Base-by-base conservation (phyloP, 2,888 invertebrate species). In the Vanessa cardui region DNA sequence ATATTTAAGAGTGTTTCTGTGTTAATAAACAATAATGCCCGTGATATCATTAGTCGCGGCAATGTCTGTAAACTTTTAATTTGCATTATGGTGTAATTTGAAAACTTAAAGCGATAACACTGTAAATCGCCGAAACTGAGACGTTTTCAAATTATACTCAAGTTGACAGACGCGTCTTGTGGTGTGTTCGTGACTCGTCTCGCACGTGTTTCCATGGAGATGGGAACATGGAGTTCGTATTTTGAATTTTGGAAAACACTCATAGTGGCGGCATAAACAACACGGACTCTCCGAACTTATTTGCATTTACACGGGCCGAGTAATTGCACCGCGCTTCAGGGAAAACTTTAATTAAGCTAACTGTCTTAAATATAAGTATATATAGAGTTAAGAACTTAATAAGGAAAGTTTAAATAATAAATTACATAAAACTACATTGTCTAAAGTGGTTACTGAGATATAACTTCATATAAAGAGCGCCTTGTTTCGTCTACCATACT, bases 301-400 rank as follows among this genome's bases (percentile, higher is more conserved):
- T 91, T 91, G 90, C 92, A 92, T 90, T 89, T 90, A 90, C 91
- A 90, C 87, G 89, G 87, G 83, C 88, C 89, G 83, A 88, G 89
- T 91, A 91, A 91, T 89, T 91, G 90, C 89, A 86, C 80, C 86
- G 89, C 84, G 88, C 90, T 89, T 89, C 87, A 80, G 90, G 91
- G 90, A 89, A 85, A 88, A 86, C 82, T 91, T 91, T 91, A 90
- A 92, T 91, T 92, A 91, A 91, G 90, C 86, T 84, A 86, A 90
- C 83, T 88, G 85, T 86, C 85, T 85, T 87, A 84, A 86, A 85
- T 85, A 85, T 84, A 84, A 86, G 84, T 82, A 86, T 82, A 83
- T 85, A 81, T 60, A 81, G 81, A 82, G 82, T 84, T 83, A 87
- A 75, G 72, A 82, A 85, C 79, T 82, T 87, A 87, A 87, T 88